Percentiles rank a stretch among this genome's conserved stretches.
Evolutionary conservation across 2,797 vertebrate species (phyloP).

Genomic region (Anguilla marmorata): DNA sequence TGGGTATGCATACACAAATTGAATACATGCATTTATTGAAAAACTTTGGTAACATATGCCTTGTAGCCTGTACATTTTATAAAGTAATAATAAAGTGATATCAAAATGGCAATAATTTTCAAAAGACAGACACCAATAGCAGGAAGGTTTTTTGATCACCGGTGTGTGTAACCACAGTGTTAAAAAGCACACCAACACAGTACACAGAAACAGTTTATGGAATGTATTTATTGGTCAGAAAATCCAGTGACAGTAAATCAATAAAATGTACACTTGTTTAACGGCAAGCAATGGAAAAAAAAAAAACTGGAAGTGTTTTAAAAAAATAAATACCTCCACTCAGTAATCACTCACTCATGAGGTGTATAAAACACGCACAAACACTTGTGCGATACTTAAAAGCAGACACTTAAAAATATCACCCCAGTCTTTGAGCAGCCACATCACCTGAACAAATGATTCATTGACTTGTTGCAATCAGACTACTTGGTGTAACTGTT

Average conservation of each 20-base stretch:
- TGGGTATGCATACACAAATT: no score
- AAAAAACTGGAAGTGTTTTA: not conserved
- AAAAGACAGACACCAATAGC: not conserved
- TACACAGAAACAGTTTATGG: not conserved
- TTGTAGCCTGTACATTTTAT: no score
- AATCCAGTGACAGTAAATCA: not conserved
- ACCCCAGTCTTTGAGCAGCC: not conserved
- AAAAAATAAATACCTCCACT: not conserved
- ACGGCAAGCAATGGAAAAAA: not conserved
- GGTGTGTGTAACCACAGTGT: not conserved
- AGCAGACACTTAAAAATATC: not conserved
- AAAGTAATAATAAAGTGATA: not conserved
- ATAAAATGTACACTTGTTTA: not conserved
- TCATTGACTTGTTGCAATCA: not conserved
- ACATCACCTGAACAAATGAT: not conserved
- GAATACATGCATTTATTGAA: no score
- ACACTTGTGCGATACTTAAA: not conserved
- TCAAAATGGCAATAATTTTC: not conserved
- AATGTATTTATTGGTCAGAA: constrained; percentile 22
- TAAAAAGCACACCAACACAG: not conserved
- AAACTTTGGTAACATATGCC: no score
- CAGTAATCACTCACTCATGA: not conserved
- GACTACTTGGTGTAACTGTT: not conserved
- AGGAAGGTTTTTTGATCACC: not conserved
- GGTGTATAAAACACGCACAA: not conserved